Conservation (phyloP, 2,888 invertebrate species). For the Aproaerema taeniolella region DNA sequence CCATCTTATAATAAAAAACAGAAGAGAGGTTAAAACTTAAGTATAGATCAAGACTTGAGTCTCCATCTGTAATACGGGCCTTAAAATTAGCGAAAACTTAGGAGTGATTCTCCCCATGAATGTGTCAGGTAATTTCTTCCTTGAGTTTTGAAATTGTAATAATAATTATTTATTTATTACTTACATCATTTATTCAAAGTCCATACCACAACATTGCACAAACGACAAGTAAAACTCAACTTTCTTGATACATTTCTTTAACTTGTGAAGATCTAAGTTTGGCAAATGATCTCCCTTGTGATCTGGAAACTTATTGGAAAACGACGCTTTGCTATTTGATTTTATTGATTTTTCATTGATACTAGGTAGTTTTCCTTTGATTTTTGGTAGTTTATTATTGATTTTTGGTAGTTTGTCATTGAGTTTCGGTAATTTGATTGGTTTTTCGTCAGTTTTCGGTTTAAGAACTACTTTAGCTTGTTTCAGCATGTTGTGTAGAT, state of each 20-base stretch:
- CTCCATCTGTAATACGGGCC: too few species aligned
- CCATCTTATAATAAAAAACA: too few species aligned
- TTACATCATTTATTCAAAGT: too few species aligned
- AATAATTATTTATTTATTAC: slow-evolving; percentile 2
- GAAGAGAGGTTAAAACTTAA: too few species aligned
- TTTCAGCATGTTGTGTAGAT: slow-evolving; percentile 75
- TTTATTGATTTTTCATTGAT: slow-evolving; percentile 24
- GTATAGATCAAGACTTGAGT: too few species aligned
- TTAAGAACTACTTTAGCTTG: slow-evolving; percentile 47
- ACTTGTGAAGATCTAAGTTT: slow-evolving; percentile 67
- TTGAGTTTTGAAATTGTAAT: too few species aligned
- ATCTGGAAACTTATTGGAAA: slow-evolving; percentile 77
- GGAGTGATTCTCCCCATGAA: too few species aligned
- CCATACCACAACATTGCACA: slow-evolving; percentile 56
- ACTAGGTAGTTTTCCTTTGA: background rate
- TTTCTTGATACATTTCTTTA: slow-evolving; percentile 80
- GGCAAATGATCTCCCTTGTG: slow-evolving; percentile 65
- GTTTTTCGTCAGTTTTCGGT: background rate
- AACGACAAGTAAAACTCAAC: slow-evolving; percentile 85
- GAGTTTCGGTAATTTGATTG: background rate
- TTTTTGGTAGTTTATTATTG: background rate
- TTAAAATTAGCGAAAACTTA: too few species aligned
- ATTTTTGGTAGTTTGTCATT: slow-evolving; percentile 1
- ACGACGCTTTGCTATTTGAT: slow-evolving; percentile 39
- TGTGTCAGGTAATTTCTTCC: too few species aligned